Conservation (phyloP, 1,140 invertebrate species). For the Eciton burchellii region DNA sequence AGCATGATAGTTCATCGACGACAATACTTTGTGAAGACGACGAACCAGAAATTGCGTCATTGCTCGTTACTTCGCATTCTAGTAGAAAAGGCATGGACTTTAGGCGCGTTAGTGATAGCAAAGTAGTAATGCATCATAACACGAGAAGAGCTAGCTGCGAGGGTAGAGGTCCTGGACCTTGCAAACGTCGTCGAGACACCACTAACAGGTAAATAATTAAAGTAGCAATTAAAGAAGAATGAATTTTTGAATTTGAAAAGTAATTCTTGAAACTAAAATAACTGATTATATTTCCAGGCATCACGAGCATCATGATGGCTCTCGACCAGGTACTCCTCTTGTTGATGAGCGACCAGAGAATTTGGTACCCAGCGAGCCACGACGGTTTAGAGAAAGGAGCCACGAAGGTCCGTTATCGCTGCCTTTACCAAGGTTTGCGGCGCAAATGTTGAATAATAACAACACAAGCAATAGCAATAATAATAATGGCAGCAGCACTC, state of each 20-base stretch:
- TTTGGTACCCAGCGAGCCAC: conserved; percentile 89
- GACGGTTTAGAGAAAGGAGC: conserved; percentile 88
- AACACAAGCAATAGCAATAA: conserved; percentile 77
- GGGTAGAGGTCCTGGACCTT: conserved; percentile 82
- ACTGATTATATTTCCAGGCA: conserved; percentile 71
- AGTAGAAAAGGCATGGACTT: conserved; percentile 86
- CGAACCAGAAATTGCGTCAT: conserved; percentile 84
- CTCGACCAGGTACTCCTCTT: conserved; percentile 92
- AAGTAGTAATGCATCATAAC: conserved; percentile 84
- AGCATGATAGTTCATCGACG: conserved; percentile 85
- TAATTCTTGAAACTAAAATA: conserved; percentile 9
- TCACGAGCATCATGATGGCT: conserved; percentile 88
- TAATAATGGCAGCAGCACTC: conserved; percentile 61
- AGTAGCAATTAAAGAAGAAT: too few species aligned
- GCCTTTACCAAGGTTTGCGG: conserved; percentile 94
- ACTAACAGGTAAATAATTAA: conserved; percentile 79
- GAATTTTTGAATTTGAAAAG: background rate
- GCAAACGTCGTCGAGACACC: conserved; percentile 82
- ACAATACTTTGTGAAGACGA: conserved; percentile 85
- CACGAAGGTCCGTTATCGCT: conserved; percentile 90
- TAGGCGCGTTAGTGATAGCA: conserved; percentile 85
- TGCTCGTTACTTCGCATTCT: conserved; percentile 83
- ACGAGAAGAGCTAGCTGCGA: conserved; percentile 85
- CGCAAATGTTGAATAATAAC: conserved; percentile 87
- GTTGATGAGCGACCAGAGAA: conserved; percentile 94